Percentiles rank a stretch among this genome's conserved stretches.
phyloP scores from a whole-genome alignment of 2,797 vertebrate species.

The Falco biarmicus region DNA sequence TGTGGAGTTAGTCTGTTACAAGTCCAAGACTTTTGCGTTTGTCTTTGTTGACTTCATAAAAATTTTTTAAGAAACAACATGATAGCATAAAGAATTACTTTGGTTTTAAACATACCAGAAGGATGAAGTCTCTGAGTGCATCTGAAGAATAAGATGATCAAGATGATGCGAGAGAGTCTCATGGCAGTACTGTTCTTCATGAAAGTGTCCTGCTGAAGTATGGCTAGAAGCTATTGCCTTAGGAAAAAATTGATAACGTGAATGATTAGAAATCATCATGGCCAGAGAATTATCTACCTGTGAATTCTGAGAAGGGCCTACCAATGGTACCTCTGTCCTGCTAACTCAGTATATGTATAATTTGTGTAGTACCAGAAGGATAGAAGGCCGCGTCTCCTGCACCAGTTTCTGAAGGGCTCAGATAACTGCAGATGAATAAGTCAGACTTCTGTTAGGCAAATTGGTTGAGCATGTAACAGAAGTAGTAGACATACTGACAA shows the following conservation, averaged over 20 bases:
- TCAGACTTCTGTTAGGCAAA: neutral
- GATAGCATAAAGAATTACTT: neutral
- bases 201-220: neutral
- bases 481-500: neutral
- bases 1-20: fast-evolving
- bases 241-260: fast-evolving
- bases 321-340: neutral
- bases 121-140: neutral
- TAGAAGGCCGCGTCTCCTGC: neutral
- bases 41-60: neutral
- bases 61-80: neutral
- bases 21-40: neutral
- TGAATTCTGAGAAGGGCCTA: neutral
- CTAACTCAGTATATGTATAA: neutral
- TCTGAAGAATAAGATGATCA: neutral
- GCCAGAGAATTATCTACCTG: neutral
- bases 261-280: neutral
- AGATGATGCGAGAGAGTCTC: neutral
- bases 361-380: neutral
- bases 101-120: neutral
- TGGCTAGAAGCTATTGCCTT: neutral
- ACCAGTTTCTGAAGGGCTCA: neutral
- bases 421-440: neutral
- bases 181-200: neutral
- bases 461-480: fast-evolving